Evolutionary conservation across 2,113 vertebrate genomes (phyloP).

Genomic region (Lamprologus speciosus): DNA sequence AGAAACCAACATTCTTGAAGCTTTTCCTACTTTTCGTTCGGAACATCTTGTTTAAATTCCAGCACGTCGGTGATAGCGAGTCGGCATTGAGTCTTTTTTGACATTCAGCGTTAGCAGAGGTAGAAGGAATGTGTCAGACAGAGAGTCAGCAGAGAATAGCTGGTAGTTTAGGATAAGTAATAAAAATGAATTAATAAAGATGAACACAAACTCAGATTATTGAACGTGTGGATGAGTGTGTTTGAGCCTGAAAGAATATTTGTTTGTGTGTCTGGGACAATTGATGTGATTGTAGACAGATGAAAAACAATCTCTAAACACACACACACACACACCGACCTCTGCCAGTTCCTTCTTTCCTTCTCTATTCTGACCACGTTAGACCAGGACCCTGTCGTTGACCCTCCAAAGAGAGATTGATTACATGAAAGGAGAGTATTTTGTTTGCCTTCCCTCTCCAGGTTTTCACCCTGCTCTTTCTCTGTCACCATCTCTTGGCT

Average conservation of each 20-base stretch:
- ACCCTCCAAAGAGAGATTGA: constrained; percentile 63
- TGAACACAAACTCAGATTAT: neutral
- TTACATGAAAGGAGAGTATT: constrained; percentile 57
- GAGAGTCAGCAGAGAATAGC: neutral
- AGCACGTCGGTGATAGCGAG: neutral
- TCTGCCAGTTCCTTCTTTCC: neutral
- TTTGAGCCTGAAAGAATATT: neutral
- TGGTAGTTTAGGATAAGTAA: neutral
- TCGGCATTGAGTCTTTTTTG: neutral
- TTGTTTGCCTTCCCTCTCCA: constrained; percentile 28
- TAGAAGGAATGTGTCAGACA: neutral
- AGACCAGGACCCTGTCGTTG: constrained; percentile 49
- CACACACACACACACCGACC: neutral
- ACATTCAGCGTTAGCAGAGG: neutral
- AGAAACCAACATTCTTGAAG: neutral
- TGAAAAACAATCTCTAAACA: neutral
- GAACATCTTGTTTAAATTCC: neutral
- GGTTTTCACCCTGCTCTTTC: neutral
- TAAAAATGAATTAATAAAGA: neutral
- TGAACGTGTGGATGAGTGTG: neutral
- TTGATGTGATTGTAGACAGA: neutral
- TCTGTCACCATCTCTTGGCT: neutral
- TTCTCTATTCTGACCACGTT: constrained; percentile 54
- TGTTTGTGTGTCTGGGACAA: neutral
- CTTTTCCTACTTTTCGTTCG: neutral